phyloP scores from a whole-genome alignment of 2,797 vertebrate genomes.

The Onychomys leucogaster region DNA sequence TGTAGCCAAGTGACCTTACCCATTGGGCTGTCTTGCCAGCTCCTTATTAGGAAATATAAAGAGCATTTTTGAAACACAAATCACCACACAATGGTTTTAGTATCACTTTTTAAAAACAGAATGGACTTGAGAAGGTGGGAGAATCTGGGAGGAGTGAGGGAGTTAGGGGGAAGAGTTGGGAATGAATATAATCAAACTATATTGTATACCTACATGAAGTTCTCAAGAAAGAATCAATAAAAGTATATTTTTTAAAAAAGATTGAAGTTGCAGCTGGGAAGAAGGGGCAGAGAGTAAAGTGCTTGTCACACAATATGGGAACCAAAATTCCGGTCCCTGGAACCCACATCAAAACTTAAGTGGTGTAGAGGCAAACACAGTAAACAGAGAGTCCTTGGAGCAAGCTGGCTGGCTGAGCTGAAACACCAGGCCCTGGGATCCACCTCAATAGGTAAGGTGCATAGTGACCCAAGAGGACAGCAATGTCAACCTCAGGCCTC shows the following conservation, averaged over 20 bases:
- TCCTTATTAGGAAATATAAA: background rate
- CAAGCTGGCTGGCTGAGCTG: background rate
- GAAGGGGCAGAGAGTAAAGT: background rate
- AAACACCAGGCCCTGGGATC: background rate
- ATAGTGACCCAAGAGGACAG: background rate
- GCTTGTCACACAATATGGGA: background rate
- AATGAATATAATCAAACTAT: background rate
- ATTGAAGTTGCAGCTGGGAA: background rate
- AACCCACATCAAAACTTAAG: background rate
- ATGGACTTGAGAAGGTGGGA: background rate
- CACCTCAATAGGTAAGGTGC: background rate
- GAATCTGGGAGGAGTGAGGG: too few species aligned
- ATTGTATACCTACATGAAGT: background rate
- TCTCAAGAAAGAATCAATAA: background rate
- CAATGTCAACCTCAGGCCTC: background rate
- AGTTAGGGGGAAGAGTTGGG: background rate
- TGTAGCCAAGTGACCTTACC: background rate
- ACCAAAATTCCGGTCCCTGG: background rate
- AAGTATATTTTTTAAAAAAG: background rate
- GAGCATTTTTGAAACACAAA: conserved; percentile 16
- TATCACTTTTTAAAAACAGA: background rate
- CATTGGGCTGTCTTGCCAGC: background rate
- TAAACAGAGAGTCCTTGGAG: background rate
- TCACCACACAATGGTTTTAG: background rate
- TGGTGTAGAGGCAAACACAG: background rate